Conservation (phyloP, 1,140 invertebrate species). For the Samia ricini region DNA sequence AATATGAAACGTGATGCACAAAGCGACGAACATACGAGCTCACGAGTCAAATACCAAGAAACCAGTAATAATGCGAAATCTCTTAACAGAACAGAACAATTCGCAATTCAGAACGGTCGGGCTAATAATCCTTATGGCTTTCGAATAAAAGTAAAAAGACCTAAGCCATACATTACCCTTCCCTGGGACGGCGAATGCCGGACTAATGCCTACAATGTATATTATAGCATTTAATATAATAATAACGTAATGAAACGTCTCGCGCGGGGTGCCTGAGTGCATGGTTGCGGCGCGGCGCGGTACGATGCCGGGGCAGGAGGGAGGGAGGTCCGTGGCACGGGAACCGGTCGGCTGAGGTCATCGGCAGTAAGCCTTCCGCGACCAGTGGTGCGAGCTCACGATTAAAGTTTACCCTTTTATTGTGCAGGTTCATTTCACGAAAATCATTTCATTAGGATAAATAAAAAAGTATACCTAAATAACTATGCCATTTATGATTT, state of each 20-base stretch:
- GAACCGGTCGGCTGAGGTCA: conserved; percentile 73
- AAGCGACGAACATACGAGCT: conserved; percentile 14
- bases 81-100: conserved; percentile 33
- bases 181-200: conserved; percentile 44
- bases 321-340: conserved; percentile 33
- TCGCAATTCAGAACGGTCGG: conserved; percentile 34
- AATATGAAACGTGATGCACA: conserved; percentile 16
- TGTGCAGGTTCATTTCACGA: conserved; percentile 12
- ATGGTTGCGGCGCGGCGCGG: conserved; percentile 20
- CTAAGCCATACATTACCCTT: conserved; percentile 53
- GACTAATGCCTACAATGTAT: conserved; percentile 73
- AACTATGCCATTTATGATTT: too few relatives aligned
- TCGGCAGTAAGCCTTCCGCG: conserved; percentile 72
- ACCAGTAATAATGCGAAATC: conserved; percentile 23
- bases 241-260: conserved; percentile 76
- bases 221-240: conserved; percentile 77
- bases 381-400: conserved; percentile 54
- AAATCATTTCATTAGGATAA: neutral
- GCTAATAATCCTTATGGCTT: conserved; percentile 42
- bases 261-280: conserved; percentile 31
- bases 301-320: conserved; percentile 17
- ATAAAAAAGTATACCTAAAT: neutral
- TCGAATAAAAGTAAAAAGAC: conserved; percentile 46
- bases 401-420: neutral
- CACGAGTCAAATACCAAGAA: conserved; percentile 27